These are phyloP conservation scores for Diloba caeruleocephala DNA, from an alignment of 2,888 invertebrate species.

Conservation along the genomic window DNA sequence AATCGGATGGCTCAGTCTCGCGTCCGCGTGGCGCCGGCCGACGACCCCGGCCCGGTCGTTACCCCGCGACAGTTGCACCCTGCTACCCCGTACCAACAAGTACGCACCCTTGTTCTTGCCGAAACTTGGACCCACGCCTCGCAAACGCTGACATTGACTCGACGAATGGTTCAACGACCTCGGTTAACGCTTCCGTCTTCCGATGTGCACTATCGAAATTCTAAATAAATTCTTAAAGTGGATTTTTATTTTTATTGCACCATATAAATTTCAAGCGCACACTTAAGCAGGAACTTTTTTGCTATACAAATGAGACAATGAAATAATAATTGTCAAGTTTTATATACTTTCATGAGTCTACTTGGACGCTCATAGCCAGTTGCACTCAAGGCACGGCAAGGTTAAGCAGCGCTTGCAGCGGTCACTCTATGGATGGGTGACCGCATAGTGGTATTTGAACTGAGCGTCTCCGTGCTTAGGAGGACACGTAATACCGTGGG, in stretches of 20 bases:
- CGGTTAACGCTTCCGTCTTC: slow-evolving; percentile 78
- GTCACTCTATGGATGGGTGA: too few species aligned
- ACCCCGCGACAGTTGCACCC: slow-evolving; percentile 86
- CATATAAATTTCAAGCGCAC: slow-evolving; percentile 44
- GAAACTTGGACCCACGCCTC: slow-evolving; percentile 81
- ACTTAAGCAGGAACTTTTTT: slow-evolving; percentile 52
- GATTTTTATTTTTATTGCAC: slow-evolving; percentile 55
- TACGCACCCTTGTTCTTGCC: slow-evolving; percentile 84
- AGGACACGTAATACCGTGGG: too few species aligned
- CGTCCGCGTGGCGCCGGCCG: slow-evolving; percentile 87
- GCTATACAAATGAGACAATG: slow-evolving; percentile 27
- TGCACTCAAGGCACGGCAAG: too few species aligned
- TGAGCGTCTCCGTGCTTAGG: too few species aligned
- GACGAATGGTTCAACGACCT: slow-evolving; percentile 78
- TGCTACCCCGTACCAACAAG: slow-evolving; percentile 80
- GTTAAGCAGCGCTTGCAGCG: too few species aligned
- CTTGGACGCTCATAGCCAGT: too few species aligned
- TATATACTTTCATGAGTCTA: slow-evolving; percentile 12
- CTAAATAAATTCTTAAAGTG: slow-evolving; percentile 55
- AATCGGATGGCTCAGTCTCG: slow-evolving; percentile 83
- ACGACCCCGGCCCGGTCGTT: slow-evolving; percentile 86
- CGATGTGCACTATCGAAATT: slow-evolving; percentile 72
- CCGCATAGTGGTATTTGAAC: too few species aligned
- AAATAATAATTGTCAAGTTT: slow-evolving; percentile 21
- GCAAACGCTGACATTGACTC: slow-evolving; percentile 86